These are phyloP conservation scores for Actinernus sp. DNA, from an alignment of 92 coral and sea anemone species.

Conservation along the genomic window DNA sequence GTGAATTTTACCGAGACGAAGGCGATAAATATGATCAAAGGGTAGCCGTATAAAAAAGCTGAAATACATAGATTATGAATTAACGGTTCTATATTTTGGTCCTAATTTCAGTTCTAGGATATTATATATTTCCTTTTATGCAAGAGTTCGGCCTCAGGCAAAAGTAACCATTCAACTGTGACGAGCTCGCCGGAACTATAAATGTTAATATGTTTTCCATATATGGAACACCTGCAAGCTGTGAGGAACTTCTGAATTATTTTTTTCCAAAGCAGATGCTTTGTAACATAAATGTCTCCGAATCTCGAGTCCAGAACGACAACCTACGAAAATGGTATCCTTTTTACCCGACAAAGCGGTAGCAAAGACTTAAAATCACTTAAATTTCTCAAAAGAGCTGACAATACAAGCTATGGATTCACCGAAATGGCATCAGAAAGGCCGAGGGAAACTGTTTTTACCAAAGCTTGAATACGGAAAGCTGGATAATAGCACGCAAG, in stretches of 20 bases:
- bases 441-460: slow-evolving; percentile 72
- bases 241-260: neutral
- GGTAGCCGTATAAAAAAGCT: too few relatives aligned
- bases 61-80: too few relatives aligned
- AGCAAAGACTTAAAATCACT: neutral
- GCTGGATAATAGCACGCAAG: slow-evolving; percentile 18
- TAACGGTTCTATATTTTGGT: too few relatives aligned
- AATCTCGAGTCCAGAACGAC: neutral
- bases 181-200: neutral
- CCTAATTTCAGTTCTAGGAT: neutral
- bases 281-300: neutral
- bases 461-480: slow-evolving; percentile 80
- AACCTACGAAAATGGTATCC: too few relatives aligned
- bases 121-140: too few relatives aligned
- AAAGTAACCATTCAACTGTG: neutral
- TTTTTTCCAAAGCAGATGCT: neutral
- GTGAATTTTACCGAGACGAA: too few relatives aligned
- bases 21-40: too few relatives aligned
- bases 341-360: too few relatives aligned
- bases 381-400: neutral
- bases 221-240: slow-evolving; percentile 38
- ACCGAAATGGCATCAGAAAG: slow-evolving; percentile 1
- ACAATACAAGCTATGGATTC: slow-evolving; percentile 4
- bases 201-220: slow-evolving; percentile 18
- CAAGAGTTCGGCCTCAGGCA: neutral